A percentile compares a stretch with the other conserved stretches of the same genome.
Conservation (phyloP, 1,140 invertebrate species). For the Bombus sylvicola region DNA sequence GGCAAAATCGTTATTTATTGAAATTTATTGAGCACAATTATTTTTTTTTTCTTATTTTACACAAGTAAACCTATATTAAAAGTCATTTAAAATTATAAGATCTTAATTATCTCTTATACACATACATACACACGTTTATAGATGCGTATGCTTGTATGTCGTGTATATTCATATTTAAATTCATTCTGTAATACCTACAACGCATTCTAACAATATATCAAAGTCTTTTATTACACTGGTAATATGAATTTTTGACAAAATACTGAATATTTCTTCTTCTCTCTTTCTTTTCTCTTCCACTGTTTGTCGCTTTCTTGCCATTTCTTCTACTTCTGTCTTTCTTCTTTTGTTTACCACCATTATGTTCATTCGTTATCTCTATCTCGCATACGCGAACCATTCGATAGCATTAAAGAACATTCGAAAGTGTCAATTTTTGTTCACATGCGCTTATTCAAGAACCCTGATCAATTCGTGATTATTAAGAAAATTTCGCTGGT, state of each 20-base stretch:
- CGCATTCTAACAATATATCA: constrained; percentile 70
- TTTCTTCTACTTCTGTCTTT: not conserved
- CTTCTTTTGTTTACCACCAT: not conserved
- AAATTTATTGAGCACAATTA: constrained; percentile 76
- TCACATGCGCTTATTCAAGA: constrained; percentile 21
- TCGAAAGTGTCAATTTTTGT: constrained; percentile 33
- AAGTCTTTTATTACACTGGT: constrained; percentile 69
- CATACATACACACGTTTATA: constrained; percentile 68
- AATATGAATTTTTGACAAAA: constrained; percentile 71
- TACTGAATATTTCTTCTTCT: constrained; percentile 66
- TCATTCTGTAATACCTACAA: constrained; percentile 67
- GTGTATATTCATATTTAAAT: constrained; percentile 68
- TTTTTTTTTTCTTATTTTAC: constrained; percentile 69
- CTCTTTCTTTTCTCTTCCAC: not conserved
- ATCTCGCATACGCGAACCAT: not conserved
- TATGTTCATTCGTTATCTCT: not conserved
- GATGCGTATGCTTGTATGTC: constrained; percentile 66
- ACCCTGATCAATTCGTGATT: constrained; percentile 54
- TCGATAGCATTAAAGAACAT: constrained; percentile 17
- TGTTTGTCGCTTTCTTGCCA: not conserved
- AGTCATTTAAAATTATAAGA: constrained; percentile 71
- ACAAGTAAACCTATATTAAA: constrained; percentile 74
- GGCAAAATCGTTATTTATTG: constrained; percentile 76
- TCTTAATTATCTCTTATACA: constrained; percentile 68
- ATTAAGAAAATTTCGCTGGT: constrained; percentile 22